phyloP scores from a whole-genome alignment of 23 tunicate species.

The Trididemnum miniatum region DNA sequence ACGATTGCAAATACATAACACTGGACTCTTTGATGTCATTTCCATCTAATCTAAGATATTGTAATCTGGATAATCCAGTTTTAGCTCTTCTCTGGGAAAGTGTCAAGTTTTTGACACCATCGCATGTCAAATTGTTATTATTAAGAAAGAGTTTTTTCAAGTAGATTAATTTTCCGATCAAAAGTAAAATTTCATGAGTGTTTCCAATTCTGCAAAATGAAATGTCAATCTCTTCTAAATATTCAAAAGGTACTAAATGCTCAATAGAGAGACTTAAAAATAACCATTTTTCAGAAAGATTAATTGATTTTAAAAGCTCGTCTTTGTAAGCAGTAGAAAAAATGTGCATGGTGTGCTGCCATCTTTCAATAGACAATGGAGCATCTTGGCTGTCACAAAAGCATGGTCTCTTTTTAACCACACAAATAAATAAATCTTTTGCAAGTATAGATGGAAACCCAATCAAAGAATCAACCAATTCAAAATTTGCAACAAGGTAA shows the following conservation, averaged over 20 bases:
- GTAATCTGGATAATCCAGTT: slow-evolving; percentile 4
- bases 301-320: neutral
- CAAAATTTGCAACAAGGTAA: slow-evolving; percentile 12
- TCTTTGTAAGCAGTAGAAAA: slow-evolving; percentile 3
- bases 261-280: slow-evolving; percentile 3
- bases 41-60: neutral
- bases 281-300: slow-evolving; percentile 14
- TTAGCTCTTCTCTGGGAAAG: neutral
- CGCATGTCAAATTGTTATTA: slow-evolving; percentile 1
- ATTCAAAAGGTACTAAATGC: neutral
- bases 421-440: slow-evolving; percentile 2
- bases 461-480: slow-evolving; percentile 1
- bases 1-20: neutral
- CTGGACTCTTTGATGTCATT: neutral
- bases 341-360: neutral
- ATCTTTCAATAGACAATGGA: neutral
- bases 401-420: neutral
- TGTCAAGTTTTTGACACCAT: slow-evolving; percentile 22
- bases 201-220: slow-evolving; percentile 27
- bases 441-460: slow-evolving; percentile 31
- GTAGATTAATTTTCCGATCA: neutral
- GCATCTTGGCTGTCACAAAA: neutral
- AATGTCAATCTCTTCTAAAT: slow-evolving; percentile 15
- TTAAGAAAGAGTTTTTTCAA: slow-evolving; percentile 1
- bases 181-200: neutral